Evolutionary conservation across 64 coral and sea anemone species (phyloP).

Genomic region (Acropora yongei): DNA sequence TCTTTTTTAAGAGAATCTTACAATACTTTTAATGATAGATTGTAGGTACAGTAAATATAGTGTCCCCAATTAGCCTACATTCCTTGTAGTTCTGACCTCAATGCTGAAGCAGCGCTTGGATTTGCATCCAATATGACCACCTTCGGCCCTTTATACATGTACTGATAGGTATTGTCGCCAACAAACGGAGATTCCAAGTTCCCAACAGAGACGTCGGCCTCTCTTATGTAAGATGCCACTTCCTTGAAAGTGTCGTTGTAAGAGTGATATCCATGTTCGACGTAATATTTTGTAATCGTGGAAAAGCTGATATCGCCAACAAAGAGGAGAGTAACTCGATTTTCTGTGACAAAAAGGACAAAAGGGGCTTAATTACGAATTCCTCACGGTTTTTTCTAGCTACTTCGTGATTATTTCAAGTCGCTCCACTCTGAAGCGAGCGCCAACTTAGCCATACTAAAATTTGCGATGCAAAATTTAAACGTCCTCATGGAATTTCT

Average conservation of each 20-base stretch:
- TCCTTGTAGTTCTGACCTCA: not conserved
- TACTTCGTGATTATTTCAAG: too few relatives aligned
- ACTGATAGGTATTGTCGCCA: constrained; percentile 29
- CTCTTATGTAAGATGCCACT: constrained; percentile 37
- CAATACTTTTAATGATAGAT: too few relatives aligned
- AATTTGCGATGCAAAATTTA: too few relatives aligned
- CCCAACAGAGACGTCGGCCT: constrained; percentile 75
- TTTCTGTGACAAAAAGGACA: not conserved
- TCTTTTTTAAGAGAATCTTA: too few relatives aligned
- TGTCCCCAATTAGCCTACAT: too few relatives aligned
- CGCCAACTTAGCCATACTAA: too few relatives aligned
- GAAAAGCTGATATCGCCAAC: constrained; percentile 82
- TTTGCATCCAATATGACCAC: not conserved
- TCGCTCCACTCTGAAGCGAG: too few relatives aligned
- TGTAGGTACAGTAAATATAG: too few relatives aligned
- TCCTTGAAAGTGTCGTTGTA: constrained; percentile 80
- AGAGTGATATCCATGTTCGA: not conserved
- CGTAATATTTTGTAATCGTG: constrained; percentile 49
- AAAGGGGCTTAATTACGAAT: too few relatives aligned
- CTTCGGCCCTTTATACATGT: constrained; percentile 12
- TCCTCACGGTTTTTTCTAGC: too few relatives aligned
- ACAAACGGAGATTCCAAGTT: constrained; percentile 83
- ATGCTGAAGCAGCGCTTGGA: constrained; percentile 1
- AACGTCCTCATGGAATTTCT: too few relatives aligned
- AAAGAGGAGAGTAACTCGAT: constrained; percentile 61